Percentiles rank a stretch among this genome's conserved stretches.
These are phyloP conservation scores for Ptilonorhynchus violaceus DNA, from an alignment of 2,113 vertebrate genomes.

Conservation along the genomic window DNA sequence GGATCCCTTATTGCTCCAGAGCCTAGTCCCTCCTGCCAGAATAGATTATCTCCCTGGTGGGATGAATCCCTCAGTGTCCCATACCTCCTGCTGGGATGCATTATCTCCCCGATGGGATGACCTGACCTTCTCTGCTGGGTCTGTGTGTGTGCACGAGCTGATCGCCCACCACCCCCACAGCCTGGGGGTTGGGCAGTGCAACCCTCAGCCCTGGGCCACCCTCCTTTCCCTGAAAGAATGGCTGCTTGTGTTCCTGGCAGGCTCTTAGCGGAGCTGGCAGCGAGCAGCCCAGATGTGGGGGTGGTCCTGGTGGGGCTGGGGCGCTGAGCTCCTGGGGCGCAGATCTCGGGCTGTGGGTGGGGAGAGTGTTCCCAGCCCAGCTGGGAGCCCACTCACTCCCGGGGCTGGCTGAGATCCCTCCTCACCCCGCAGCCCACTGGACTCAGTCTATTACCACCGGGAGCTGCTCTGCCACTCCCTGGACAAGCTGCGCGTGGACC, in stretches of 20 bases:
- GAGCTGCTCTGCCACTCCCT: conserved; percentile 92
- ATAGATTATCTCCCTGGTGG: too few species aligned
- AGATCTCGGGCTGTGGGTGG: fast-evolving
- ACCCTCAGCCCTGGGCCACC: too few species aligned
- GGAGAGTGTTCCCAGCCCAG: fast-evolving
- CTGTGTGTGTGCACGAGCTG: not conserved
- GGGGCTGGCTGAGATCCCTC: not conserved
- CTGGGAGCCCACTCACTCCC: not conserved
- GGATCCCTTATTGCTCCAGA: not conserved
- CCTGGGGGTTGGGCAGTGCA: not conserved
- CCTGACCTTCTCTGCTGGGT: not conserved
- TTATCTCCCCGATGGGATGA: fast-evolving
- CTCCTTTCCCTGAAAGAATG: fast-evolving
- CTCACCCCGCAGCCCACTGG: conserved; percentile 68
- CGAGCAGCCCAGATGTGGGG: not conserved
- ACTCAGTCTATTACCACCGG: conserved; percentile 89
- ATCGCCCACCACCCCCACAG: not conserved
- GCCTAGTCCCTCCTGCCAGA: not conserved
- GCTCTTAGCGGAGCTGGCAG: not conserved
- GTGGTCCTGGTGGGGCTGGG: not conserved
- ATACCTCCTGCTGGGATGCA: not conserved
- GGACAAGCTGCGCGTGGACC: conserved; percentile 90
- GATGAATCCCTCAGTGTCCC: not conserved
- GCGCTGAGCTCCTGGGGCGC: fast-evolving
- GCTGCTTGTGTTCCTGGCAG: not conserved